These are phyloP conservation scores for Panagrolaimus sp. DNA, from an alignment of 1,140 invertebrate species.

Conservation along the genomic window DNA sequence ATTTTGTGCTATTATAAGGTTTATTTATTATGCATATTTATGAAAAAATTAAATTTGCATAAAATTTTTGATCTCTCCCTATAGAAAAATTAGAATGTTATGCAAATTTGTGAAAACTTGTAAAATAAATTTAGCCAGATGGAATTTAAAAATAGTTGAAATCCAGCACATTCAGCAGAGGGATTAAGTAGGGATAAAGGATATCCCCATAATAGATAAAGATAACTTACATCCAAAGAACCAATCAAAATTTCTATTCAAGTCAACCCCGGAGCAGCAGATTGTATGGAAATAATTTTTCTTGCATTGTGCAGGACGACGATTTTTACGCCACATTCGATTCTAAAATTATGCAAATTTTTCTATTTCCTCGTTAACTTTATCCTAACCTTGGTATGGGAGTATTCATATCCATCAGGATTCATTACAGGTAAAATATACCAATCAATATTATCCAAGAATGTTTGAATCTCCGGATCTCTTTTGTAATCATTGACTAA, in stretches of 20 bases:
- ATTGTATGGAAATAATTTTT: constrained; percentile 40
- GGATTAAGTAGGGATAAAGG: too few relatives aligned
- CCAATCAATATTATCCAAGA: constrained; percentile 63
- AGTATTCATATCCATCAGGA: constrained; percentile 68
- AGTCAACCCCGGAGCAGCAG: constrained; percentile 59
- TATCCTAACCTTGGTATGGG: constrained; percentile 34
- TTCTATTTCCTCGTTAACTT: too few relatives aligned
- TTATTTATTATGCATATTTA: too few relatives aligned
- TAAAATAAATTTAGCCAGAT: too few relatives aligned
- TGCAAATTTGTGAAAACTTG: too few relatives aligned
- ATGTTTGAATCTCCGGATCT: constrained; percentile 52
- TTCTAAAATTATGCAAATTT: constrained; percentile 33
- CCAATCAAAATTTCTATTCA: constrained; percentile 61
- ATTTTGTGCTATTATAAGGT: too few relatives aligned
- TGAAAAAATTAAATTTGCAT: too few relatives aligned
- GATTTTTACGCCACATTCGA: constrained; percentile 60
- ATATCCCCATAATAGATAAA: too few relatives aligned
- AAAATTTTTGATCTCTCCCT: too few relatives aligned
- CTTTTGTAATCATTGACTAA: constrained; percentile 52
- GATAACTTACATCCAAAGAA: constrained; percentile 53
- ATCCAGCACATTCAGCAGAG: too few relatives aligned
- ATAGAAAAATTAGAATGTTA: too few relatives aligned
- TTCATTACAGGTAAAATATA: constrained; percentile 69
- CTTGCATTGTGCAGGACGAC: constrained; percentile 50
- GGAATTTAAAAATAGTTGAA: too few relatives aligned